Evolutionary conservation across 2,888 invertebrate genomes (phyloP), one percentile per base, ranked within the genome.

Genomic region (Eutolmus rufibarbis): DNA sequence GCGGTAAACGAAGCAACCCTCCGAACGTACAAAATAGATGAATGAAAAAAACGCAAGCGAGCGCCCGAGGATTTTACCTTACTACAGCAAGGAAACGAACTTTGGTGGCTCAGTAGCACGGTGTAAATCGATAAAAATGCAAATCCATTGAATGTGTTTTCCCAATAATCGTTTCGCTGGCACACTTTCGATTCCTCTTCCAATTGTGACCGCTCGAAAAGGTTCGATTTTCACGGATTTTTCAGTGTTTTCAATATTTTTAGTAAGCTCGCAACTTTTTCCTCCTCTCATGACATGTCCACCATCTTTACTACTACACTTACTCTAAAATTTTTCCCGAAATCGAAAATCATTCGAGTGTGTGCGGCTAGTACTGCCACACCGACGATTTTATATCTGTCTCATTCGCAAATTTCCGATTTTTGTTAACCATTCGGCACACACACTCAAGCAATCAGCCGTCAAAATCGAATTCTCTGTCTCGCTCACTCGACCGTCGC

Each of bases 241-340:
- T 74, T 57, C 43, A 46, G 43, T 74, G 74, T 77, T 77, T 86
- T 86, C 51, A 76, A 46, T 14, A 74, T 56, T 74, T 19, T 66
- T 66, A 66, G 8, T 74, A 34, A 86, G 74, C 31, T 74, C 85
- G 34, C 4, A 85, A 79, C 37, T 87, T 87, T 79, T 81, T 87
- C 77, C 86, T 87, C 43, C 76, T 88, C 86, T 90, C 90, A 90
- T 91, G 90, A 91, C 90, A 91, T 90, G 90, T 90, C 90, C 90
- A 89, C 90, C 90, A 90, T 90, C 88, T 88, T 87, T 88, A 87
- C 84, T 86, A 87, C 86, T 87, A 86, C 86, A 78, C 12, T 28
- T 28, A 66, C 86, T 74, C 14, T n/a, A 46, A 14, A 51, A 43
- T 28, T 74, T 46, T 86, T 76, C 57, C 40, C 51, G 31, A 46